Conservation (phyloP, 2,113 vertebrate genomes). For the Enhydra lutris region DNA sequence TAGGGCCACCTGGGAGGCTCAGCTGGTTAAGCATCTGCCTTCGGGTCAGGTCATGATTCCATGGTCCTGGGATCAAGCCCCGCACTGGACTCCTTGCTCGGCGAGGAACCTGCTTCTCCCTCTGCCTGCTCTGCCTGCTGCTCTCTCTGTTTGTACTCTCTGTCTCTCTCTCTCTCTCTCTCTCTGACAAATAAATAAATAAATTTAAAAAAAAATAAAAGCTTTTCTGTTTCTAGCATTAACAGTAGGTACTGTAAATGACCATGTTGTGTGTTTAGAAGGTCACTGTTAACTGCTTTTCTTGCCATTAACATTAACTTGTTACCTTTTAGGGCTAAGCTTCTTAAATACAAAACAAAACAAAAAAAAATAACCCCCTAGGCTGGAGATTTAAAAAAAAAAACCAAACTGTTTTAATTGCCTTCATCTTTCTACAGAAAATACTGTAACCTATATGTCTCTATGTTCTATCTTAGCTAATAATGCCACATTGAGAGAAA, state of each 20-base stretch:
- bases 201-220: neutral
- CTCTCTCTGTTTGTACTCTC: no score
- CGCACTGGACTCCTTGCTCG: no score
- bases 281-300: neutral
- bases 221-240: neutral
- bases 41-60: no score
- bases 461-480: neutral
- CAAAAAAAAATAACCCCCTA: neutral
- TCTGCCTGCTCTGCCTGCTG: no score
- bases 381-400: neutral
- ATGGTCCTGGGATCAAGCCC: no score
- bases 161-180: no score
- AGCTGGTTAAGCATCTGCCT: no score
- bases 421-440: constrained; percentile 1
- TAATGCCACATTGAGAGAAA: neutral
- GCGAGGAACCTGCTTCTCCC: no score
- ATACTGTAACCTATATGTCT: neutral
- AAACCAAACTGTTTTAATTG: neutral
- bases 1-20: no score
- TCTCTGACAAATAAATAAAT: neutral
- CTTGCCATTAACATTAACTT: neutral
- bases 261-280: neutral
- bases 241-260: neutral
- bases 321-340: neutral
- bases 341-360: neutral